phyloP scores from a whole-genome alignment of 2,113 vertebrate genomes.

The Leucoraja erinaceus region DNA sequence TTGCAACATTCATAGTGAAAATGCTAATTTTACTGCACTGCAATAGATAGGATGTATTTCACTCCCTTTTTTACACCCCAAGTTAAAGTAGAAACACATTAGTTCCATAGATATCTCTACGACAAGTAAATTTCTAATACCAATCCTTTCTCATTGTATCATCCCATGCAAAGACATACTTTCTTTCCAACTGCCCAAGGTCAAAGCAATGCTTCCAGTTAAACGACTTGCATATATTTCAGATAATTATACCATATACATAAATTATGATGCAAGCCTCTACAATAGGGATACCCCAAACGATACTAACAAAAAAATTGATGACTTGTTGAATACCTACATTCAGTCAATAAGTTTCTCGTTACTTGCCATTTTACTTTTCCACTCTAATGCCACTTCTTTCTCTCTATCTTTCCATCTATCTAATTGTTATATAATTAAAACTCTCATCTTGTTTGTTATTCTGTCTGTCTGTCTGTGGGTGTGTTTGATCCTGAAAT shows the following conservation, averaged over 20 bases:
- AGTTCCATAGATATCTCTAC: neutral
- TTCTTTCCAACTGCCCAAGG: neutral
- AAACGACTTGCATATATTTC: neutral
- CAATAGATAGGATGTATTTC: neutral
- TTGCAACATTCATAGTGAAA: conserved; percentile 20
- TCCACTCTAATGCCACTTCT: neutral
- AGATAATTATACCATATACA: neutral
- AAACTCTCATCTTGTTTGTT: too few species aligned
- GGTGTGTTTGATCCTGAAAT: too few species aligned
- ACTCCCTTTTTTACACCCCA: neutral
- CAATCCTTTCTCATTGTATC: neutral
- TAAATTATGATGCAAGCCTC: too few species aligned
- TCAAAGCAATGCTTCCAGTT: neutral
- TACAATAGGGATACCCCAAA: neutral
- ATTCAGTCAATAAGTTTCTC: neutral
- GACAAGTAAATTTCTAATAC: neutral
- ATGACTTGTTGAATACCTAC: neutral
- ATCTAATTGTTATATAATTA: too few species aligned
- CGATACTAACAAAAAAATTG: neutral
- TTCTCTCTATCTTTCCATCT: too few species aligned
- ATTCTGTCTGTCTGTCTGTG: too few species aligned
- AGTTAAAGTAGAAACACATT: neutral
- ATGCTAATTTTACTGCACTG: conserved; percentile 8
- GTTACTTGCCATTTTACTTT: neutral
- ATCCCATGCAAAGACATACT: neutral